Conservation (phyloP, 30 jellyfish, hydroid and myxozoan species). For the Hydractinia symbiolongicarpus region DNA sequence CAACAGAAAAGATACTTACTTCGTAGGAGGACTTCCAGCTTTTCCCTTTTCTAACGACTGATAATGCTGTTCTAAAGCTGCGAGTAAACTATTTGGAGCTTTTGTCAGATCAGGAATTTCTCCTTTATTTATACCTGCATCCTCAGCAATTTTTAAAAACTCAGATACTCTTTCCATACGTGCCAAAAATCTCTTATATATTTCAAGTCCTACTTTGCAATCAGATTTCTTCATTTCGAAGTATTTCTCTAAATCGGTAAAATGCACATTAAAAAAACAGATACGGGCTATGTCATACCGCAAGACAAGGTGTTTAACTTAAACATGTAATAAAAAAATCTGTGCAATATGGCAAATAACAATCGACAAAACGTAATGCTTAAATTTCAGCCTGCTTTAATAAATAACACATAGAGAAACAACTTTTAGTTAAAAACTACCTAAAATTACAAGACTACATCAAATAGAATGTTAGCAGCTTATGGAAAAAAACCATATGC, state of each 20-base stretch:
- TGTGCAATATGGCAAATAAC: background rate
- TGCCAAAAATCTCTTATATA: constrained; percentile 76
- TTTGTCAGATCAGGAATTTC: constrained; percentile 93
- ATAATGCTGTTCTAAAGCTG: constrained; percentile 70
- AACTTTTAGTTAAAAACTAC: no score
- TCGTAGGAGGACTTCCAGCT: constrained; percentile 61
- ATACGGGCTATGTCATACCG: background rate
- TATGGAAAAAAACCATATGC: no score
- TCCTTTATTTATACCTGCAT: constrained; percentile 92
- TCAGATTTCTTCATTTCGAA: constrained; percentile 88
- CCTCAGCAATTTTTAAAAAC: constrained; percentile 81
- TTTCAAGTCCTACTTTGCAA: constrained; percentile 74
- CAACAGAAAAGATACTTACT: constrained; percentile 33
- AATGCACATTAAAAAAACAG: background rate
- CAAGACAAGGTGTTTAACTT: background rate
- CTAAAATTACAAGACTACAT: no score
- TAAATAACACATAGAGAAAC: no score
- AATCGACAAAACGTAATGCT: no score
- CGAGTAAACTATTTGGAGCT: constrained; percentile 82
- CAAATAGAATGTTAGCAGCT: no score
- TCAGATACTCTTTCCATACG: constrained; percentile 94
- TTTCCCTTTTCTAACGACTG: constrained; percentile 87
- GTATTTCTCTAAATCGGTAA: constrained; percentile 55
- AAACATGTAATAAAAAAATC: background rate
- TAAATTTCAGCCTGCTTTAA: no score